Evolutionary conservation across 2,113 vertebrate genomes (phyloP), one percentile per base, ranked within the genome.

Genomic region (Murina feae): DNA sequence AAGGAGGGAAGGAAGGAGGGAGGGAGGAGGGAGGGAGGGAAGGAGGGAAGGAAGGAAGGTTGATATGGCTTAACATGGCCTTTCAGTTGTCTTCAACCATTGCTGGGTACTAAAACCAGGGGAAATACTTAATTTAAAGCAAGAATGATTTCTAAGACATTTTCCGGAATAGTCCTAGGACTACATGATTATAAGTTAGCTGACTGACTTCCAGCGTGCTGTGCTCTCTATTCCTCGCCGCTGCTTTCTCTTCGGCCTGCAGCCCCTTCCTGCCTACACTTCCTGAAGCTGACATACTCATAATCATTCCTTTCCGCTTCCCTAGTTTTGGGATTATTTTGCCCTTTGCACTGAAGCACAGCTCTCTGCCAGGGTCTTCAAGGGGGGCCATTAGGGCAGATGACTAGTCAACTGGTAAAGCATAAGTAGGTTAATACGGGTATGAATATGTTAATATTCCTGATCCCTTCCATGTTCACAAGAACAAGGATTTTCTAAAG

Each of bases 31-130:
- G 16, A 55, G 6, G 4, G 16, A 55, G 6, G 18, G 4, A 55
- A 21, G 55, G 7, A 58, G 9, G 53, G 7, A 23, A 58, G 53
- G 7, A 0, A 9, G 44, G 42, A 7, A 7, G 42, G 23, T 20
- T 49, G 32, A 9, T 17, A n/a, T 65, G 74, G 21, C 63, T 71
- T 92, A 82, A 49, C 28, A 32, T 35, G 39, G 78, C 55, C 65
- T 83, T 51, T 84, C 75, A 86, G 58, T 49, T 87, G 71, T 71
- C 92, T 93, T 91, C 84, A 23, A 8, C 37, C 49, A 71, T 90
- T 83, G 44, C 86, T 80, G 35, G 91, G 5, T 17, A 72, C 11
- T 53, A 79, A 92, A 85, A 69, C 28, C 18, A 39, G 4, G 30
- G 60, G 32, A n/a, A 74, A 35, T 83, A 63, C 39, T 81, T 63